phyloP scores from a whole-genome alignment of 2,113 vertebrate species.

The Dendropsophus ebraccatus region DNA sequence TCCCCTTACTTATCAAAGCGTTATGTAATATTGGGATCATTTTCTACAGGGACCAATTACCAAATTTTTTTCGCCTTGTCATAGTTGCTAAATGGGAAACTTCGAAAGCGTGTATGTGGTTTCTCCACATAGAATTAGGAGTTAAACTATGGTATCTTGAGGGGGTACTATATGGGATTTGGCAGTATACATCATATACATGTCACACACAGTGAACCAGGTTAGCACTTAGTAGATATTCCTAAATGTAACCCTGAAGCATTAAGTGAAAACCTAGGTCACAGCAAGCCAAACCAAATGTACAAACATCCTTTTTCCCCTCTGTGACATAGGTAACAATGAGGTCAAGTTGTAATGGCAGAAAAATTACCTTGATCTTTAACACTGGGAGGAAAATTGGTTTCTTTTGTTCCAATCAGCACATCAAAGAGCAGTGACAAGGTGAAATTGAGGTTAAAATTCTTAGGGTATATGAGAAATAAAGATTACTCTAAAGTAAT shows the following conservation, averaged over 20 bases:
- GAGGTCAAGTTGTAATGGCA: neutral
- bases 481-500: neutral
- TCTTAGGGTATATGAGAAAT: neutral
- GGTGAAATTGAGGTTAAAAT: constrained; percentile 1
- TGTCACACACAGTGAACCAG: neutral
- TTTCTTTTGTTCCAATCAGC: neutral
- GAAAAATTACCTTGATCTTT: constrained; percentile 9
- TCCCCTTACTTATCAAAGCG: too few relatives aligned
- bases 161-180: neutral
- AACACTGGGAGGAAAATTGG: neutral
- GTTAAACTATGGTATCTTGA: too few relatives aligned
- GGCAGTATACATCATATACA: neutral
- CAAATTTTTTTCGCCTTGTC: too few relatives aligned
- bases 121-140: too few relatives aligned
- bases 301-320: neutral
- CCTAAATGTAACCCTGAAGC: neutral
- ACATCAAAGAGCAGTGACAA: neutral
- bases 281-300: neutral
- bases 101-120: too few relatives aligned
- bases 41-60: too few relatives aligned
- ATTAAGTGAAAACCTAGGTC: neutral
- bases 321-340: neutral
- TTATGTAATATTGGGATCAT: too few relatives aligned
- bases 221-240: neutral
- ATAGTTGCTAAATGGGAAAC: too few relatives aligned